These are phyloP conservation scores for Menidia menidia DNA, from an alignment of 2,797 vertebrate species.

Conservation along the genomic window DNA sequence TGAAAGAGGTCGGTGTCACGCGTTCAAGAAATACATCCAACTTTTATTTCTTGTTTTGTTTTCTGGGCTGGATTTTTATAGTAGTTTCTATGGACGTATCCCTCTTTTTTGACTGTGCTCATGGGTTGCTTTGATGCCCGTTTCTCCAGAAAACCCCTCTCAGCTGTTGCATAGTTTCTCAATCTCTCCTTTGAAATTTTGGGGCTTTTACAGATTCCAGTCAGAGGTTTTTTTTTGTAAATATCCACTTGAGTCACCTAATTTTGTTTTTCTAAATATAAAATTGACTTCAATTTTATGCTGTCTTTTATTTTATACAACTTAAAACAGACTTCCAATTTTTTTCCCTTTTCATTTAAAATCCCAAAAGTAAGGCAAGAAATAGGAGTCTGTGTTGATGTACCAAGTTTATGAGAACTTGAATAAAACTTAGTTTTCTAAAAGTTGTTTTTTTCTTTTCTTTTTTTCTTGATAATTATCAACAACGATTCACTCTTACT, in stretches of 20 bases:
- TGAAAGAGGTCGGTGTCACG: too few relatives aligned
- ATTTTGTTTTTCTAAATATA: background rate
- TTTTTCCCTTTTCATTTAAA: background rate
- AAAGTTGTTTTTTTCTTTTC: too few relatives aligned
- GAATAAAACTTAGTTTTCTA: background rate
- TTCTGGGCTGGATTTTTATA: too few relatives aligned
- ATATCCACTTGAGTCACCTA: background rate
- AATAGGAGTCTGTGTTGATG: too few relatives aligned
- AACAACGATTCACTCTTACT: too few relatives aligned
- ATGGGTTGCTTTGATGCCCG: background rate
- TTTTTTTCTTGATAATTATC: too few relatives aligned
- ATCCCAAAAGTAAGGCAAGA: background rate
- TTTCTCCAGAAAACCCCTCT: background rate
- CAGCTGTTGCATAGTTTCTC: constrained; percentile 10
- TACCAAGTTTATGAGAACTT: background rate
- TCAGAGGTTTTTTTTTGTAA: background rate
- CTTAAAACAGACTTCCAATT: background rate
- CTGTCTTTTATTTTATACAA: background rate
- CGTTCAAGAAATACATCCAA: too few relatives aligned
- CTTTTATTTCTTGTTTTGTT: too few relatives aligned
- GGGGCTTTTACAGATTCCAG: background rate
- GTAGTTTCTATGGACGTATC: too few relatives aligned
- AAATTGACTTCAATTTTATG: background rate
- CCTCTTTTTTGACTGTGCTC: background rate
- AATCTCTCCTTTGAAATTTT: constrained; percentile 1